Evolutionary conservation across 2,797 vertebrate species (phyloP).

Genomic region (Rhincodon typus): DNA sequence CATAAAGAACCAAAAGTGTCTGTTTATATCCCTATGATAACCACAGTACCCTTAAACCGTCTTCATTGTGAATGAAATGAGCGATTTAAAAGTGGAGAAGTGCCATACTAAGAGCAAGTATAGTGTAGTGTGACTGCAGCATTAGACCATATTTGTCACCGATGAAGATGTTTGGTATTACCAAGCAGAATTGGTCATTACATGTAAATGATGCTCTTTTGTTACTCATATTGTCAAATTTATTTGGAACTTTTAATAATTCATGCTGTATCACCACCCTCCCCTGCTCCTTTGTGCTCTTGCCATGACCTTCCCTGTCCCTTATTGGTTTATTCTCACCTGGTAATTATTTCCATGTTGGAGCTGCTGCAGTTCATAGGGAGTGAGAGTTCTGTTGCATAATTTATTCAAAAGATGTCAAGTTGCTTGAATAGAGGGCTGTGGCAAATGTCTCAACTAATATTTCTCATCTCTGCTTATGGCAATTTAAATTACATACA

Average conservation of each 20-base stretch:
- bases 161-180: background rate
- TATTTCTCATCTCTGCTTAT: background rate
- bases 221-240: background rate
- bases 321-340: background rate
- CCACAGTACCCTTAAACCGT: background rate
- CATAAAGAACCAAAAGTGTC: background rate
- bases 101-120: background rate
- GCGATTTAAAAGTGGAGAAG: background rate
- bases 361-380: background rate
- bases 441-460: background rate
- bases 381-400: background rate
- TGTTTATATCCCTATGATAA: background rate
- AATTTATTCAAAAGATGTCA: background rate
- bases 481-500: background rate
- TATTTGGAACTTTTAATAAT: background rate
- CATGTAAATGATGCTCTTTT: background rate
- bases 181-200: background rate
- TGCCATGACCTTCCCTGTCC: no score
- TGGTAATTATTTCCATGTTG: background rate
- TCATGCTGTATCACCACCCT: background rate
- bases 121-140: background rate
- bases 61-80: constrained; percentile 9
- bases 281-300: background rate
- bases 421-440: background rate
- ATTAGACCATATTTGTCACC: background rate